Base-by-base conservation (phyloP, 37 sponge, comb jelly and placozoan species). In the Theonella swinhoei region DNA sequence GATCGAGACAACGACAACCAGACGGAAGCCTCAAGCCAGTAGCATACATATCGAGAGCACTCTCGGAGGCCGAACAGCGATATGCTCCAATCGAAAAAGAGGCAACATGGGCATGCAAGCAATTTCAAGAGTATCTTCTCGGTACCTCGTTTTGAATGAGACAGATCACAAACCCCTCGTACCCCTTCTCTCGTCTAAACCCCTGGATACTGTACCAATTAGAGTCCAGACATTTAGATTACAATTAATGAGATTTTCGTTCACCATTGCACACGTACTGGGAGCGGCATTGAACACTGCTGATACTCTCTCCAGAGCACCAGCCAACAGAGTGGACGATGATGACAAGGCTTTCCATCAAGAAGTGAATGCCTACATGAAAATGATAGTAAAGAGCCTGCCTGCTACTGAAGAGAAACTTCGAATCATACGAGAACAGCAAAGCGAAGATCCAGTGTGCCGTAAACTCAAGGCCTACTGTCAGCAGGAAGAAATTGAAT, bases 161-260 rank as follows among this genome's bases (percentile, higher is more conserved):
- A 79, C 80, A 40, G 87, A 86, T 37, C 80, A 86, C 74, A 86
- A 86, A 47, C 87, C 87, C 17, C 41, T 86, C 72, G 74, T 80
- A 24, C 81, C 70, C 30, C 58, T 80, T 9, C 35, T 80, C 33
- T 30, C 58, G 4, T 30, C 28, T 35, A 80, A 68, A 28, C 70
- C 29, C 70, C 58, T 80, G 23, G 81, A 80, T 68, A 30, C 26
- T 1, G 19, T 80, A n/a, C 81, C 81, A 0, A n/a, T n/a, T n/a
- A 79, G 85, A 64, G 77, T 75, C 22, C 85, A 38, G 33, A 22
- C 58, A 25, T 19, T 11, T 41, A 8, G 40, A 41, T 32, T 31
- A 70, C 23, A 42, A 32, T 17, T 26, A 31, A 24, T 38, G 72
- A 3, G 19, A 39, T n/a, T 35, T 80, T 17, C n/a, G 3, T 69